Percentiles rank a stretch among this genome's conserved stretches.
These are phyloP conservation scores for Carollia perspicillata DNA, from an alignment of 2,113 vertebrate genomes.

Conservation along the genomic window DNA sequence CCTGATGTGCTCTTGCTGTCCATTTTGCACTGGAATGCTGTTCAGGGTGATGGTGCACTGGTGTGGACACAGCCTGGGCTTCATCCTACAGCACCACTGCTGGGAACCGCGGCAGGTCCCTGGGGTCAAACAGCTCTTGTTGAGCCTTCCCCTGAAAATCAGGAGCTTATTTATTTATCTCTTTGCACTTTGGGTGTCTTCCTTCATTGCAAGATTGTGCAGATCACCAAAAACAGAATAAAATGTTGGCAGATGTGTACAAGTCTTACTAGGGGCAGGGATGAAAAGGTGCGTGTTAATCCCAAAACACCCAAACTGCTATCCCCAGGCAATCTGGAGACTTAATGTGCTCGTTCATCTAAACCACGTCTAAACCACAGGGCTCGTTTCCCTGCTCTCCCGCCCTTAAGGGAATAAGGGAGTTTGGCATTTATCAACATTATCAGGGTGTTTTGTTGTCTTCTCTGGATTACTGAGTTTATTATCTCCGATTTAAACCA, in stretches of 20 bases:
- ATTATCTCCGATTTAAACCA: conserved; percentile 28
- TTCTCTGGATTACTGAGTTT: background rate
- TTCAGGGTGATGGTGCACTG: background rate
- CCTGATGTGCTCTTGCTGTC: background rate
- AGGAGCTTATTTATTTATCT: background rate
- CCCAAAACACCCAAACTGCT: background rate
- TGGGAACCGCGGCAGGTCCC: background rate
- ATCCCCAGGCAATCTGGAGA: background rate
- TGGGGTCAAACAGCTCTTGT: background rate
- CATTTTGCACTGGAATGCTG: background rate
- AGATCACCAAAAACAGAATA: background rate
- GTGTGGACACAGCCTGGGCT: background rate
- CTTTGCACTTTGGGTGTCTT: background rate
- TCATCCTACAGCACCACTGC: background rate
- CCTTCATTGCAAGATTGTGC: background rate
- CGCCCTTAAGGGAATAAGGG: background rate
- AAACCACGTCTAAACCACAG: background rate
- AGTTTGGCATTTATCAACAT: background rate
- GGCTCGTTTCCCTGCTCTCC: background rate
- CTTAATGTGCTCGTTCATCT: background rate
- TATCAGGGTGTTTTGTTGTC: background rate
- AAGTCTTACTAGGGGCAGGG: background rate
- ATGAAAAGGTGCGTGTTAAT: background rate
- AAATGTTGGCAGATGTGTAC: background rate
- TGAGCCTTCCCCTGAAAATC: background rate